Evolutionary conservation across 2,888 invertebrate species (phyloP), one percentile per base, ranked within the genome.

Genomic region (Mimumesa dahlbomi): DNA sequence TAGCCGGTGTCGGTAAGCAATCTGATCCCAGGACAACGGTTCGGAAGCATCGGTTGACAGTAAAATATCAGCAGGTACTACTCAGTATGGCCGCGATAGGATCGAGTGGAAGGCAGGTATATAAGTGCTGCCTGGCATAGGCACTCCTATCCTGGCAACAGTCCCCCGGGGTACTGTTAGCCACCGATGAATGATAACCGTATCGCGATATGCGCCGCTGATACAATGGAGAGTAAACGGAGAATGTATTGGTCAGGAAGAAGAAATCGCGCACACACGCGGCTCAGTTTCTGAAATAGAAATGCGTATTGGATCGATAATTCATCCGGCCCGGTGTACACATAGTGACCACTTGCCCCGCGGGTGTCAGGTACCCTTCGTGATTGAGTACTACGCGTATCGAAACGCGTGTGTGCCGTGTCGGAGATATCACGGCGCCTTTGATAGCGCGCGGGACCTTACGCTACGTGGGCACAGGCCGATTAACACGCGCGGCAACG

Each of bases 31-130:
- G 83, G 84, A 85, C 86, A 87, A 86, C 85, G 84, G 84, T 87
- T 87, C 85, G 83, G 86, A 85, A 88, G 86, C 87, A 86, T 87
- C 69, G 86, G 83, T 84, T 86, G 88, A 87, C 88, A 88, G 88
- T 88, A 87, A 88, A 88, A 88, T 88, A 88, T 88, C 88, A 88
- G 87, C 77, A 71, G 80, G 70, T 78, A 79, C 77, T 62, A 63
- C 67, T 79, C 73, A 70, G 70, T 73, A 68, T 68, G 58, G 53
- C 40, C 40, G 59, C 70, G 78, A 78, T 78, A 73, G 67, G 62
- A 79, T 78, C 78, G 73, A 46, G 65, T 53, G 45, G 42, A n/a
- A 59, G 45, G 66, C 49, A 62, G 65, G 63, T 64, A 69, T 71
- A 69, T 69, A 75, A 56, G 71, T 61, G 56, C 45, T 52, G 43